phyloP scores from a whole-genome alignment of 2,888 invertebrate genomes.

The Stegophylla sp. region DNA sequence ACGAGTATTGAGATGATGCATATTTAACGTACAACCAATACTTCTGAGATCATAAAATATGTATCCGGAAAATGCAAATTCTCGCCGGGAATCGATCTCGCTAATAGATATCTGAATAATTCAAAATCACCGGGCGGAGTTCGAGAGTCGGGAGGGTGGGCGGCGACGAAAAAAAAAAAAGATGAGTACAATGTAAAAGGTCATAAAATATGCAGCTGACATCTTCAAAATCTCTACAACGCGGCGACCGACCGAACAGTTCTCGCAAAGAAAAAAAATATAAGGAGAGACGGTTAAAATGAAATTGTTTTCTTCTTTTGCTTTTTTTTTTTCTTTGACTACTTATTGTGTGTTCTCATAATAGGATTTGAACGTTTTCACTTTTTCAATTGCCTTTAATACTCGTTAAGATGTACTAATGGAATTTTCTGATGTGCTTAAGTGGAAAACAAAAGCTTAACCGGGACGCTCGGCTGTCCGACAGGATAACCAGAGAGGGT shows the following conservation, averaged over 20 bases:
- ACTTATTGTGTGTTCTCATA: constrained; percentile 31
- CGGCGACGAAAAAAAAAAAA: constrained; percentile 12
- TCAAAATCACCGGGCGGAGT: background rate
- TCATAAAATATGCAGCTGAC: constrained; percentile 56
- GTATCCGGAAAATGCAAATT: constrained; percentile 38
- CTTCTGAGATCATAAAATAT: constrained; percentile 36
- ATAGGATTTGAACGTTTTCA: constrained; percentile 45
- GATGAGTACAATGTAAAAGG: constrained; percentile 53
- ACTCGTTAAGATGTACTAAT: constrained; percentile 53
- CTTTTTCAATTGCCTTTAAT: constrained; percentile 43
- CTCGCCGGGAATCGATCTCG: constrained; percentile 39
- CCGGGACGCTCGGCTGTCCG: background rate
- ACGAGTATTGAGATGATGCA: background rate
- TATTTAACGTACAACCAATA: constrained; percentile 27
- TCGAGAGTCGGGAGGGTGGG: background rate
- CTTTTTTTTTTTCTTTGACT: constrained; percentile 1
- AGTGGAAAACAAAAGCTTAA: constrained; percentile 50
- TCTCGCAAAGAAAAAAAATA: background rate
- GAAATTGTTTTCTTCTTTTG: constrained; percentile 39
- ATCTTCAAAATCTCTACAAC: constrained; percentile 34
- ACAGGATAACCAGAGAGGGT: constrained; percentile 15
- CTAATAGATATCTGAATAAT: constrained; percentile 53
- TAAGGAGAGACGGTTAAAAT: constrained; percentile 23
- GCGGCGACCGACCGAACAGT: constrained; percentile 26
- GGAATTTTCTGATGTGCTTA: constrained; percentile 53